A percentile compares a stretch with the other conserved stretches of the same genome.
Conservation (phyloP, 2,113 vertebrate species). For the Typhlomys cinereus region DNA sequence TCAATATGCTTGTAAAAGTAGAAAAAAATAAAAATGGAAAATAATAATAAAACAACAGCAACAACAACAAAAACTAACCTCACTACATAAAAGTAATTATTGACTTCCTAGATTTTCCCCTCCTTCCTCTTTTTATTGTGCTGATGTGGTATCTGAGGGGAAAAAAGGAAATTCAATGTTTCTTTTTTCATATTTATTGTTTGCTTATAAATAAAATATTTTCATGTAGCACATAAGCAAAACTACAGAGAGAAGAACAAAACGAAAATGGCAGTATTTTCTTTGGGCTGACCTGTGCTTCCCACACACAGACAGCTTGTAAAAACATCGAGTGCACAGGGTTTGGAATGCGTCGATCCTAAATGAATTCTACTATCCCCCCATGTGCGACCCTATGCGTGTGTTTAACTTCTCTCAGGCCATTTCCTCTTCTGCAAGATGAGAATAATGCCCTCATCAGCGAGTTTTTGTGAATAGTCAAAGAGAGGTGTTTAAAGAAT, state of each 20-base stretch:
- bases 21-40: not conserved
- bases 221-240: not conserved
- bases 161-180: not conserved
- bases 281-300: not conserved
- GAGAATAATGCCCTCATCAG: slow-evolving; percentile 68
- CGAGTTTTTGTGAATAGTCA: slow-evolving; percentile 68
- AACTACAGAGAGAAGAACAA: not conserved
- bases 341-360: not conserved
- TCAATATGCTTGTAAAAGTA: no score
- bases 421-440: slow-evolving; percentile 66
- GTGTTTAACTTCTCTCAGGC: slow-evolving; percentile 54
- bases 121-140: not conserved
- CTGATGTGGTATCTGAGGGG: not conserved
- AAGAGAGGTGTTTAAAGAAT: slow-evolving; percentile 69
- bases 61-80: not conserved
- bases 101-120: not conserved
- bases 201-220: slow-evolving; percentile 39
- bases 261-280: slow-evolving; percentile 15
- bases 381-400: not conserved
- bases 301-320: not conserved
- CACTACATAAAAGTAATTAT: not conserved
- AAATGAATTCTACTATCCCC: slow-evolving; percentile 1
- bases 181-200: not conserved
- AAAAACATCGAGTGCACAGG: not conserved
- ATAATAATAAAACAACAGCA: not conserved